Evolutionary conservation across 1,140 invertebrate species (phyloP).

Genomic region (Zaprionus nigranus): DNA sequence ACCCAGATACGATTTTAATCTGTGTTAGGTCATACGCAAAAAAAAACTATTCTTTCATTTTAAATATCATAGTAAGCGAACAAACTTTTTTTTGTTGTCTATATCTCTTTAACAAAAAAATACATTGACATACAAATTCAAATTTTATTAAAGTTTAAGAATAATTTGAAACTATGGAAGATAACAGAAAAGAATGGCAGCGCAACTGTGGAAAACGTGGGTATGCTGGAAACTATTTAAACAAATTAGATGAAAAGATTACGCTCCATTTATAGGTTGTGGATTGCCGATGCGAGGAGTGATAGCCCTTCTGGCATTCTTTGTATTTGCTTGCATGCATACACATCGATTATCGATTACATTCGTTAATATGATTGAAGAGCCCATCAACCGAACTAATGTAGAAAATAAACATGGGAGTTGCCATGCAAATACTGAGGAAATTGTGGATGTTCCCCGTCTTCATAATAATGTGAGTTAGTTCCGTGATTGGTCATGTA

Average conservation of each 20-base stretch:
- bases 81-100: background rate
- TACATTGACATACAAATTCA: background rate
- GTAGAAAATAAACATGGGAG: too few species aligned
- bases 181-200: background rate
- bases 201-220: background rate
- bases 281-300: background rate
- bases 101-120: background rate
- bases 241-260: background rate
- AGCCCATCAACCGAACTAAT: fast-evolving
- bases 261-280: background rate
- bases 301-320: background rate
- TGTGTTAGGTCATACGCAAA: too few species aligned
- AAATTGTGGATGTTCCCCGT: too few species aligned
- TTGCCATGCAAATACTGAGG: too few species aligned
- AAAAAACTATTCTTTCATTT: too few species aligned
- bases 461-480: too few species aligned
- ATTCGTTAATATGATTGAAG: background rate
- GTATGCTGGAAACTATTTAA: background rate
- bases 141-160: background rate
- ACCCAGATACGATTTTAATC: too few species aligned
- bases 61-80: background rate
- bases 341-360: background rate
- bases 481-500: too few species aligned
- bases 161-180: background rate
- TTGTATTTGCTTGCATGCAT: background rate